Evolutionary conservation across 2,797 vertebrate genomes (phyloP).

Genomic region (Poecilia picta): DNA sequence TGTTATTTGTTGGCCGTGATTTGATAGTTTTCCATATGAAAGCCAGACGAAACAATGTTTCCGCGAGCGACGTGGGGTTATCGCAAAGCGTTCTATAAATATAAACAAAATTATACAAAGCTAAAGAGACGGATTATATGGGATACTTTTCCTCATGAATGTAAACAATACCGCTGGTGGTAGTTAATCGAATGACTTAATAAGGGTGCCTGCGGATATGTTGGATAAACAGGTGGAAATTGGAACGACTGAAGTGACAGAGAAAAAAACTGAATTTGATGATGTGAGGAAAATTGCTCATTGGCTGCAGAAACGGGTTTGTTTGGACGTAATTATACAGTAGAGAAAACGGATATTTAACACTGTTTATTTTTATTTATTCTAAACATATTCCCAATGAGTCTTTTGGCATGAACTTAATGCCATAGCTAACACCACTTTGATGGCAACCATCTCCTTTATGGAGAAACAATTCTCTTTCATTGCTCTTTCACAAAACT

Average conservation of each 20-base stretch:
- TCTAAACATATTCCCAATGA: neutral
- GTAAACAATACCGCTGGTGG: constrained; percentile 42
- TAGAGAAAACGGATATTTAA: no score
- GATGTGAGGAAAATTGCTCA: constrained; percentile 43
- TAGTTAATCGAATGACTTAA: constrained; percentile 44
- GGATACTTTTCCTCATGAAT: constrained; percentile 12
- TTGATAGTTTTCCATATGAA: constrained; percentile 67
- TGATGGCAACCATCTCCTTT: neutral
- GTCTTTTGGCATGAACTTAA: neutral
- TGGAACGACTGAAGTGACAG: constrained; percentile 34
- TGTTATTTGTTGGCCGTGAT: constrained; percentile 66
- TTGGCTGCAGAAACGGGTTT: constrained; percentile 27
- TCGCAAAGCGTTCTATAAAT: constrained; percentile 53
- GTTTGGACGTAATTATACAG: constrained; percentile 50
- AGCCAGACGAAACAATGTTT: constrained; percentile 39
- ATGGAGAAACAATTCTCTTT: neutral
- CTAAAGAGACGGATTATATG: constrained; percentile 35
- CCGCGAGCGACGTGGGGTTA: constrained; percentile 51
- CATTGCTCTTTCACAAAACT: neutral
- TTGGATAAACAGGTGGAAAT: constrained; percentile 45
- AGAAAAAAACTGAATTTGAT: constrained; percentile 5
- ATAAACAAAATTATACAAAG: constrained; percentile 48
- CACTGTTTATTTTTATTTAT: neutral
- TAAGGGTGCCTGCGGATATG: constrained; percentile 35
- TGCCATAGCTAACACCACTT: neutral